A percentile compares a stretch with the other conserved stretches of the same genome.
These are phyloP conservation scores for Dipodomys ordii DNA, from an alignment of 2,113 vertebrate genomes.

Conservation along the genomic window DNA sequence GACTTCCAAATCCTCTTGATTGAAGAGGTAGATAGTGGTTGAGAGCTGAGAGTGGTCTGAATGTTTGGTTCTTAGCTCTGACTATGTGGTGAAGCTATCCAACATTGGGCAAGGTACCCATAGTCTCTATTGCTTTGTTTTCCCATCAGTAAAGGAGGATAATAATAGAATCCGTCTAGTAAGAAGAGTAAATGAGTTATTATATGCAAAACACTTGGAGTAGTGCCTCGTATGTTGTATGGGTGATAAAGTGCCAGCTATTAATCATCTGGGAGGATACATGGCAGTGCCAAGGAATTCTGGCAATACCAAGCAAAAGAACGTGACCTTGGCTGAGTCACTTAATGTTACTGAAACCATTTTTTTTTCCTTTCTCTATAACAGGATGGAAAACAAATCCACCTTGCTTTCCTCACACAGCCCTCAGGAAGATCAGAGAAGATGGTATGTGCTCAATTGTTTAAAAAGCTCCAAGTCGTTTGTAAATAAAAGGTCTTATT, in stretches of 20 bases:
- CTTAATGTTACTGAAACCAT: background rate
- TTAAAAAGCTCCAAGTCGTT: constrained; percentile 41
- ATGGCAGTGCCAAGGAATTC: background rate
- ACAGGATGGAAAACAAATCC: background rate
- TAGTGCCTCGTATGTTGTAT: background rate
- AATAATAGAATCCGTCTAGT: background rate
- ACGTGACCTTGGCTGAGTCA: background rate
- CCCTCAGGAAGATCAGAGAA: constrained; percentile 5
- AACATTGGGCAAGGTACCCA: background rate
- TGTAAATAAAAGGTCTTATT: constrained; percentile 18
- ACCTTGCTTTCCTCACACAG: background rate
- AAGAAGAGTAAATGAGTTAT: constrained; percentile 42
- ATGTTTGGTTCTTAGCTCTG: background rate
- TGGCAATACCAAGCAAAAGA: background rate
- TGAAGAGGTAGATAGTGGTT: background rate
- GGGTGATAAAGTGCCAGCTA: background rate
- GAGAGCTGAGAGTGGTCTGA: background rate
- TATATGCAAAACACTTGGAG: constrained; percentile 10
- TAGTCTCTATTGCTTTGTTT: background rate
- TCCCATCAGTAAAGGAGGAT: background rate
- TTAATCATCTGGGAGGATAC: constrained; percentile 4
- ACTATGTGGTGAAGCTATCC: background rate
- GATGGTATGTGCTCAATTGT: background rate
- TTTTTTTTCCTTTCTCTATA: constrained; percentile 35
- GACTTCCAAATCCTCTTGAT: background rate